phyloP scores from a whole-genome alignment of 1,140 invertebrate genomes.

The Drosophila pandora region DNA sequence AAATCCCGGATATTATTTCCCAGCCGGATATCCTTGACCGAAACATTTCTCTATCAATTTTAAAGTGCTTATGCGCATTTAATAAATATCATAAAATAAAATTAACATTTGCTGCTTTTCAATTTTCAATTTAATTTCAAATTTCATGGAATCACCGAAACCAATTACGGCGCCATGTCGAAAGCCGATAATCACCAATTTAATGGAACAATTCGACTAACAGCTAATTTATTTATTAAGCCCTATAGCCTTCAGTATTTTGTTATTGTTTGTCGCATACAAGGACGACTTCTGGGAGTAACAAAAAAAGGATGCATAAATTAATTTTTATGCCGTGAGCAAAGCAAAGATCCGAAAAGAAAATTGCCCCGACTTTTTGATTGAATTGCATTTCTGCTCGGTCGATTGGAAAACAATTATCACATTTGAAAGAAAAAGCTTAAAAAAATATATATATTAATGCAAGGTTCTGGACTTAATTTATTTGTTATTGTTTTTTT shows the following conservation, averaged over 20 bases:
- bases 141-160: conserved; percentile 22
- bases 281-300: neutral
- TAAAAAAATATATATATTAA: conserved; percentile 12
- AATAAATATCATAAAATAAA: conserved; percentile 9
- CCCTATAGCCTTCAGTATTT: neutral
- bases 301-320: conserved; percentile 7
- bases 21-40: conserved; percentile 20
- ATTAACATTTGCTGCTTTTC: conserved; percentile 6
- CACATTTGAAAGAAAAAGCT: conserved; percentile 25
- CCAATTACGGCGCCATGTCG: conserved; percentile 13
- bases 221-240: conserved; percentile 25
- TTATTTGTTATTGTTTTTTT: conserved; percentile 29
- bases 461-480: conserved; percentile 17
- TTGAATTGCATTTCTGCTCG: conserved; percentile 52
- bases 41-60: conserved; percentile 10
- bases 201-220: conserved; percentile 24
- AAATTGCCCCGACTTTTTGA: conserved; percentile 25
- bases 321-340: conserved; percentile 13
- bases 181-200: conserved; percentile 30
- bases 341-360: conserved; percentile 7
- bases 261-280: neutral
- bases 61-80: conserved; percentile 17
- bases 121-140: conserved; percentile 22
- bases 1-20: conserved; percentile 25
- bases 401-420: conserved; percentile 60